Conservation (phyloP, 1,140 invertebrate genomes). For the Orius insidiosus region DNA sequence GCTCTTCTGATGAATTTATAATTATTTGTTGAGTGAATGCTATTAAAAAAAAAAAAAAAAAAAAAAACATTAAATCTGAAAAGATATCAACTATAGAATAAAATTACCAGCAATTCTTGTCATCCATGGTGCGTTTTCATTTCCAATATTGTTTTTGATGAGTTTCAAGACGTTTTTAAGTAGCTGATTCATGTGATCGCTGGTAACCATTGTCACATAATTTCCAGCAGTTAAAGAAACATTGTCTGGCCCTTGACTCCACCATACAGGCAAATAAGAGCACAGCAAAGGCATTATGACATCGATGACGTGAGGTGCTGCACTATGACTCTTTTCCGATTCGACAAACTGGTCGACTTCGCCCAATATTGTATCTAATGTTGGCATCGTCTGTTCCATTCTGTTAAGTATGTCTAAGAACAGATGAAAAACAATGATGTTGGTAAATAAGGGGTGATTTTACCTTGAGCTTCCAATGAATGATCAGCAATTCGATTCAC, state of each 20-base stretch:
- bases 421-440: constrained; percentile 16
- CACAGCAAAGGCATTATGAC: constrained; percentile 92
- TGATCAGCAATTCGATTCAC: constrained; percentile 87
- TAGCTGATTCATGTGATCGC: constrained; percentile 92
- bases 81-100: no score
- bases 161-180: constrained; percentile 90
- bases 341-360: constrained; percentile 94
- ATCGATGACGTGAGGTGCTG: constrained; percentile 91
- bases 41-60: no score
- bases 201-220: constrained; percentile 90
- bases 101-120: constrained; percentile 72
- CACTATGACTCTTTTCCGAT: constrained; percentile 79
- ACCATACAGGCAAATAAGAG: constrained; percentile 96
- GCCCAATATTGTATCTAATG: constrained; percentile 71
- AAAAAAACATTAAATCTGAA: no score
- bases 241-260: constrained; percentile 91
- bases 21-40: constrained; percentile 89
- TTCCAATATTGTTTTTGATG: constrained; percentile 94
- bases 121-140: constrained; percentile 95
- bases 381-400: constrained; percentile 89
- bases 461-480: constrained; percentile 88
- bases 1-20: constrained; percentile 78
- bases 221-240: constrained; percentile 71
- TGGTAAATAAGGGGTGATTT: constrained; percentile 10
- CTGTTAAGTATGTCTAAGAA: constrained; percentile 80